These are phyloP conservation scores for Macroteleia sp. DNA, from an alignment of 2,888 invertebrate genomes.

Conservation along the genomic window DNA sequence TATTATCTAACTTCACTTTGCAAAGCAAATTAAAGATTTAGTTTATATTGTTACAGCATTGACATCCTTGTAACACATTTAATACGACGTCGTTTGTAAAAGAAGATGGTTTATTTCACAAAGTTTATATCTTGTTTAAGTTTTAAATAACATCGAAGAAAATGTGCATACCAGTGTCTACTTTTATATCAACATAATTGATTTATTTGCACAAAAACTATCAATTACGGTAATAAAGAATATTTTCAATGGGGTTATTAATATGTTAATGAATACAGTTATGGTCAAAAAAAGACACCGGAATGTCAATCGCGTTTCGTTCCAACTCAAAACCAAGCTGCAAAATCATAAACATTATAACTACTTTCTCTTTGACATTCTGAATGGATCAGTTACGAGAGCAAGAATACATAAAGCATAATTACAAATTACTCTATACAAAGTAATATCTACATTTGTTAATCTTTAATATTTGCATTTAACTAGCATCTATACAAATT, in stretches of 20 bases:
- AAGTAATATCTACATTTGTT: conserved; percentile 18
- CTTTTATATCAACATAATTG: background rate
- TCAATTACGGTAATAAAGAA: background rate
- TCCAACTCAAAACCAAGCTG: background rate
- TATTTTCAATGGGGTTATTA: background rate
- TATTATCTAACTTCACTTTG: too few species aligned
- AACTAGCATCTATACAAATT: too few species aligned
- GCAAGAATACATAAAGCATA: background rate
- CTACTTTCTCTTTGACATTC: conserved; percentile 29
- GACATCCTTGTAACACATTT: too few species aligned
- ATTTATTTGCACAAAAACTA: background rate
- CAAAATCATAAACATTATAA: conserved; percentile 23
- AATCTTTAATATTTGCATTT: too few species aligned
- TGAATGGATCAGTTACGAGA: conserved; percentile 14
- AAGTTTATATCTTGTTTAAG: too few species aligned
- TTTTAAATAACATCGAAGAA: too few species aligned
- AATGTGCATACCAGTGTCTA: too few species aligned
- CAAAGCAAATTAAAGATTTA: too few species aligned
- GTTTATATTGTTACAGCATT: too few species aligned
- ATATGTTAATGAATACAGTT: background rate
- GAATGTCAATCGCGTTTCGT: background rate
- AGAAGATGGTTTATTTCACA: too few species aligned
- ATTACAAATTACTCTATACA: conserved; percentile 15
- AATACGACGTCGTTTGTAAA: too few species aligned
- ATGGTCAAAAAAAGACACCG: background rate